Evolutionary conservation across 2,797 vertebrate species (phyloP).

Genomic region (Syngnathus acus): DNA sequence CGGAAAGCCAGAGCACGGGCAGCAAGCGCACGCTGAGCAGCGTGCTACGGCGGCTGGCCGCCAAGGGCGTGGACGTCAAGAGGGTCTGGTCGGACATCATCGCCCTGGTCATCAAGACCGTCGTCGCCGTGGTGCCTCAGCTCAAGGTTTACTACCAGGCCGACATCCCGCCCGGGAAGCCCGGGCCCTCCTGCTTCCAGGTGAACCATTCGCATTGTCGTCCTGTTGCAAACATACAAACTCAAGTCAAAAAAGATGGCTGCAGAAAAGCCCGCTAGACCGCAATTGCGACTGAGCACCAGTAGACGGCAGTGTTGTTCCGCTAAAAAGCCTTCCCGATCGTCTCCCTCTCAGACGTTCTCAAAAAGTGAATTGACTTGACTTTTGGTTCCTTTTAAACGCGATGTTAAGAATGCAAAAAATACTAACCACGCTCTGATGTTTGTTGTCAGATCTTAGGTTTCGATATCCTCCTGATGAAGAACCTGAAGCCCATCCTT

Average conservation of each 20-base stretch:
- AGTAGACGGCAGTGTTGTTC: background rate
- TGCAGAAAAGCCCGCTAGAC: too few species aligned
- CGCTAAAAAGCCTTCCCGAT: background rate
- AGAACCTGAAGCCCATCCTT: conserved; percentile 89
- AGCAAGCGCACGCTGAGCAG: conserved; percentile 96
- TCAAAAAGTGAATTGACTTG: too few species aligned
- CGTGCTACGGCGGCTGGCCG: conserved; percentile 81
- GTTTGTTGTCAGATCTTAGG: conserved; percentile 81
- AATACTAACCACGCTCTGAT: background rate
- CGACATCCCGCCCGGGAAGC: conserved; percentile 87
- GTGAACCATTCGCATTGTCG: conserved; percentile 47
- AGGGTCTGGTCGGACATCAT: conserved; percentile 96
- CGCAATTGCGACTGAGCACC: background rate
- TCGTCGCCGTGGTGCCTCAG: conserved; percentile 89
- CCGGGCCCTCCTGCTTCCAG: conserved; percentile 95
- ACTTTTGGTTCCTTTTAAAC: too few species aligned
- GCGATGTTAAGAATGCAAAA: background rate
- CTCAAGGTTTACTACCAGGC: conserved; percentile 90
- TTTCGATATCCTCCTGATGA: conserved; percentile 96
- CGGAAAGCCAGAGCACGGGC: conserved; percentile 84
- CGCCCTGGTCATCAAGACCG: conserved; percentile 91
- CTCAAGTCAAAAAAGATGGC: too few species aligned
- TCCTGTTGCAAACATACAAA: too few species aligned
- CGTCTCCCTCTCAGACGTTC: too few species aligned
- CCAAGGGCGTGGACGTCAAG: conserved; percentile 87